A percentile compares a stretch with the other conserved stretches of the same genome.
These are phyloP conservation scores for Platycheirus rosarum DNA, from an alignment of 2,888 invertebrate species.

Conservation along the genomic window DNA sequence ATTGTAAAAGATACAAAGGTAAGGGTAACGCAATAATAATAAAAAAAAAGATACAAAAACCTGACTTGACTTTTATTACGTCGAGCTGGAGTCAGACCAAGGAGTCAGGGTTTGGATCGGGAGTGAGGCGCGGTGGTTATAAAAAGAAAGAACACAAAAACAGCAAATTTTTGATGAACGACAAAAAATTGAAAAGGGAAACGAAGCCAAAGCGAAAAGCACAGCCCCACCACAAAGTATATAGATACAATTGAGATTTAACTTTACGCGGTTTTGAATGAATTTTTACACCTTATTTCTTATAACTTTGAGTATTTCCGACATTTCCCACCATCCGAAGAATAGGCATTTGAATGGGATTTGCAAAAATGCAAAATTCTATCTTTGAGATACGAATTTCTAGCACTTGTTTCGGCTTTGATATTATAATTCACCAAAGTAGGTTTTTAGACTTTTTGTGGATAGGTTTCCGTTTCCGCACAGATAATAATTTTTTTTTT, in stretches of 20 bases:
- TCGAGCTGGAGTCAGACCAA: conserved; percentile 25
- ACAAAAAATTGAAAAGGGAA: conserved; percentile 32
- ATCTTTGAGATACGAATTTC: neutral
- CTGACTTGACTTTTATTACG: conserved; percentile 73
- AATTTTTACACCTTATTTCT: conserved; percentile 25
- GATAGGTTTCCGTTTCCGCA: too few relatives aligned
- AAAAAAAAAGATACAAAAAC: conserved; percentile 52
- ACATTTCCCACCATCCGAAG: neutral
- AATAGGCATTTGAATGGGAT: neutral
- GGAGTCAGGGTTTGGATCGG: conserved; percentile 8
- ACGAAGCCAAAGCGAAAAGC: conserved; percentile 22
- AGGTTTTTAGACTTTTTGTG: too few relatives aligned
- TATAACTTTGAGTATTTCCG: neutral
- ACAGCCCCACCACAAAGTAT: conserved; percentile 52
- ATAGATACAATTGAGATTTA: conserved; percentile 46
- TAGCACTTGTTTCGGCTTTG: conserved; percentile 8
- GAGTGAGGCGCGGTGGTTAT: conserved; percentile 8
- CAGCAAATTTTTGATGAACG: conserved; percentile 45
- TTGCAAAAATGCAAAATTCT: neutral
- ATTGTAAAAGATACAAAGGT: conserved; percentile 63
- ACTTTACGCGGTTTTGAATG: conserved; percentile 55
- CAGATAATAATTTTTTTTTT: too few relatives aligned
- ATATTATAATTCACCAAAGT: conserved; percentile 8
- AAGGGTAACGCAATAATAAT: conserved; percentile 51
- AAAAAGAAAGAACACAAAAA: conserved; percentile 21